Conservation (phyloP, 2,113 vertebrate genomes). For the Ploceus nigricollis region DNA sequence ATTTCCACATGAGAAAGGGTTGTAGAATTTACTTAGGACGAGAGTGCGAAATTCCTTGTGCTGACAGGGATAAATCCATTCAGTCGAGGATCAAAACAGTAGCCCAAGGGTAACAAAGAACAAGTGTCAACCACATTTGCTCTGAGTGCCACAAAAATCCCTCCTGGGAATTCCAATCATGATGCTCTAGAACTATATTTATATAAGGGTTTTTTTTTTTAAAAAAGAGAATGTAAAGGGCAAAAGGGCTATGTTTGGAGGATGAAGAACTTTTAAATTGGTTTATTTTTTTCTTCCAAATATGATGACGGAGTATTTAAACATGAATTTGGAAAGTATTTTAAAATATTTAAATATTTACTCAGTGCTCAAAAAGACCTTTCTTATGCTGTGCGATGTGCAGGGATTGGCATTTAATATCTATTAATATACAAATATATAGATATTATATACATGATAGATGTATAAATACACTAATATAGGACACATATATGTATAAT, state of each 20-base stretch:
- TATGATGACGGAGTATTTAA: not conserved
- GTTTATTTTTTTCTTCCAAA: constrained; percentile 9
- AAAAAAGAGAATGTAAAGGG: not conserved
- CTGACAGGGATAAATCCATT: constrained; percentile 64
- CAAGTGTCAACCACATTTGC: constrained; percentile 70
- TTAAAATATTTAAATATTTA: not conserved
- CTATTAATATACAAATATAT: rapidly evolving
- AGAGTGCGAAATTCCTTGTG: constrained; percentile 51
- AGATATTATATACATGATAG: rapidly evolving
- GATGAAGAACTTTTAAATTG: not conserved
- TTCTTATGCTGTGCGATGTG: not conserved
- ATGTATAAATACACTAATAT: not conserved
- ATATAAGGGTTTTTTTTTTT: not conserved
- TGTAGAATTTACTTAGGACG: constrained; percentile 33
- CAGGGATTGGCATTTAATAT: not conserved
- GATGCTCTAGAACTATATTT: constrained; percentile 59
- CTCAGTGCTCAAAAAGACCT: not conserved
- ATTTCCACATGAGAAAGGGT: constrained; percentile 19
- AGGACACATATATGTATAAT: no score
- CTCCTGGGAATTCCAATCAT: constrained; percentile 51
- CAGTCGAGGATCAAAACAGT: constrained; percentile 68
- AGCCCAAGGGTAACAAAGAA: constrained; percentile 72
- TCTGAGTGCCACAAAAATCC: constrained; percentile 57
- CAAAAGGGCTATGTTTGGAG: not conserved
- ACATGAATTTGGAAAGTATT: not conserved